Base-by-base conservation (phyloP, 1,140 invertebrate species). In the Glossosoma conforme region DNA sequence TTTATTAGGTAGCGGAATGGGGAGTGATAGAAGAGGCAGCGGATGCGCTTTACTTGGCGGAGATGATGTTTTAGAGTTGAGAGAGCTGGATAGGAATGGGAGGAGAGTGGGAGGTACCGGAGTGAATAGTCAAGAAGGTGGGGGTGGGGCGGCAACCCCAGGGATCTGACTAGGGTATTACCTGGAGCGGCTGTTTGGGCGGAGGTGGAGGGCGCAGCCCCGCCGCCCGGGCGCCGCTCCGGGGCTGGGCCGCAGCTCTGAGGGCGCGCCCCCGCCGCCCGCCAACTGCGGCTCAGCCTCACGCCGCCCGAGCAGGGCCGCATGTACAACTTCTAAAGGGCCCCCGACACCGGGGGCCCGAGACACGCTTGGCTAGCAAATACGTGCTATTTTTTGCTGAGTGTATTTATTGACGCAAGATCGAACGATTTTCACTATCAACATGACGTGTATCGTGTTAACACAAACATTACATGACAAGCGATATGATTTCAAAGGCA, bases 61-160 rank as follows among this genome's bases (percentile, higher is more conserved):
- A 42, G 76, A 77, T 52, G 77, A 74, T 58, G 72, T 66, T 45
- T 67, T 69, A 21, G 66, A 68, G 1, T 63, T 71, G 13, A 80
- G 85, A 64, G 84, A 88, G 61, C 79, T 86, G 78, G 75, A 81
- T 17, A 83, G 76, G 60, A 62, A 75, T 59, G 69, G 70, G 48
- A 69, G 70, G 46, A 67, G 70, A 40, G 69, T 74, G 54, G 76
- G 74, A 65, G 65, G n/a, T n/a, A n/a, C n/a, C n/a, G 76, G 58
- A 74, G 75, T 51, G 65, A n/a, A n/a, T n/a, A n/a, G n/a, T n/a
- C n/a, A n/a, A n/a, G n/a, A n/a, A n/a, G n/a, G 75, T 65, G 65
- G 76, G 62, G 65, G 72, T 57, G 75, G 77, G 66, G 76, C 72
- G 63, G 72, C 74, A 55, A 70, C 71, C 61, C 77, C 76, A 66